phyloP scores from a whole-genome alignment of 2,888 invertebrate species.

The Aelia acuminata region DNA sequence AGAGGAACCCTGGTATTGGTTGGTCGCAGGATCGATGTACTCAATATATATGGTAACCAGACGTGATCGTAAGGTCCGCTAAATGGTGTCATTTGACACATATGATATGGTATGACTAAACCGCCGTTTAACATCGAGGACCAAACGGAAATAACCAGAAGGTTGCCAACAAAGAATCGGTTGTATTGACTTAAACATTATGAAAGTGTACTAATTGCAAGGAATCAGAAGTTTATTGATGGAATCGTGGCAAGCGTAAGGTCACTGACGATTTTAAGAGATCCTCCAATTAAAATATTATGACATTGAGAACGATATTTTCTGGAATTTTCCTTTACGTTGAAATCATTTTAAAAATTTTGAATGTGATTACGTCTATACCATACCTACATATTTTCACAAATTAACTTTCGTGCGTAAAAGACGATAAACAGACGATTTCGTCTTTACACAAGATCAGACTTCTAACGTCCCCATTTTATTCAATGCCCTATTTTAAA shows the following conservation, averaged over 20 bases:
- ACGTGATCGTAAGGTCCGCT: neutral
- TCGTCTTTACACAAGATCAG: neutral
- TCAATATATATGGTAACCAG: constrained; percentile 9
- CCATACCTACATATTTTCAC: neutral
- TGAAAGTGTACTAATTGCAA: neutral
- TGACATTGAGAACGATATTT: neutral
- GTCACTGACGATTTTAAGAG: neutral
- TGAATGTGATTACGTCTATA: neutral
- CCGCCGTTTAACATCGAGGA: neutral
- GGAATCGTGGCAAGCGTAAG: neutral
- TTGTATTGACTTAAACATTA: neutral
- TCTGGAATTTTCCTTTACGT: no score
- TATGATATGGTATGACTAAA: neutral
- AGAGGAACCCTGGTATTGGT: neutral
- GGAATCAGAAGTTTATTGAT: neutral
- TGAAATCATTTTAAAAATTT: neutral
- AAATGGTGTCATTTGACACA: neutral
- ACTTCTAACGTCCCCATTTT: neutral
- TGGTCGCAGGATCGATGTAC: neutral
- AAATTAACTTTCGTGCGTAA: neutral
- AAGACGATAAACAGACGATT: neutral
- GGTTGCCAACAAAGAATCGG: neutral
- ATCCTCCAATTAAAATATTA: neutral
- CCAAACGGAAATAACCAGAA: neutral
- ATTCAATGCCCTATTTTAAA: neutral